Evolutionary conservation across 2,888 invertebrate genomes (phyloP), one percentile per base, ranked within the genome.

Genomic region (Byasa hedistus): DNA sequence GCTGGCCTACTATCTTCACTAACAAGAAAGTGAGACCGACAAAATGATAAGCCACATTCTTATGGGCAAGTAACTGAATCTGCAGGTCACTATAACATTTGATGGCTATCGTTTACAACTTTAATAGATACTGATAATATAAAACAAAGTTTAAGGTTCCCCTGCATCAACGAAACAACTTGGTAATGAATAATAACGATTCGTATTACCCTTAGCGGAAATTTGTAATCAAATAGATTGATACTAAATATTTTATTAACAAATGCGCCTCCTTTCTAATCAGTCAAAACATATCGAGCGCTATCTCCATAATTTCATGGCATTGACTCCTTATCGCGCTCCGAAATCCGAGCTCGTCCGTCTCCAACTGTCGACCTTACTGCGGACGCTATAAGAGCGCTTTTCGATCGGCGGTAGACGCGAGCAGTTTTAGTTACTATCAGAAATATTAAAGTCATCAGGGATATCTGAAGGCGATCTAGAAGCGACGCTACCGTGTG

Each of bases 401-500:
- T 21, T 52, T 51, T 57, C 0, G 23, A 22, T 17, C 2, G n/a
- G 22, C 48, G 17, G 12, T 23, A 54, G 12, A 12, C n/a, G 59
- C 8, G 52, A 23, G 39, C 27, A 55, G 12, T 44, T 27, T 5
- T 44, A 56, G n/a, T 22, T 19, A 48, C 60, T 58, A 65, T 60
- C 60, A 32, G 27, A 64, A 36, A 58, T 61, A 64, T 44, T 57
- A 61, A 64, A 57, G 61, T 21, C 48, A 66, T 58, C 57, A 54
- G 39, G 44, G 56, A 64, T 64, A 68, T 68, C 65, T 68, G 68
- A 70, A 70, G 69, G 72, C 66, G 67, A 72, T 65, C 66, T 69
- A 59, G 64, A 67, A 60, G 22, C 55, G 27, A 69, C 65, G 74
- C 79, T 75, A 78, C 78, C 73, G 76, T 73, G 73, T 69, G 81